Percentiles rank a stretch among this genome's conserved stretches.
These are phyloP conservation scores for Toxotes chatareus DNA, from an alignment of 2,113 vertebrate genomes.

Conservation along the genomic window DNA sequence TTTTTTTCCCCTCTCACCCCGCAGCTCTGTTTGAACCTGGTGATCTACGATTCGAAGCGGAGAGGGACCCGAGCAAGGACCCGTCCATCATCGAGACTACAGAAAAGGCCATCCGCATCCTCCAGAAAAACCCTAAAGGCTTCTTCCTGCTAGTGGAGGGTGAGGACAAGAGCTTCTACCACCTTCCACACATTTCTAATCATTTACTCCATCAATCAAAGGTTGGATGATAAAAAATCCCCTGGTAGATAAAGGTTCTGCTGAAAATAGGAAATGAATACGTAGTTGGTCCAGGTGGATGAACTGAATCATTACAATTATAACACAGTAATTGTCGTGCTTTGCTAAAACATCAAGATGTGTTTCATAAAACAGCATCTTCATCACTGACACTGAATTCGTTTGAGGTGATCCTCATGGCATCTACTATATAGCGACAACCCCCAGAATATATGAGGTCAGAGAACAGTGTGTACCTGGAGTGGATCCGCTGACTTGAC, in stretches of 20 bases:
- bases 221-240: slow-evolving; percentile 21
- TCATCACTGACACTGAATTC: not conserved
- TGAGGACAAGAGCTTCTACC: slow-evolving; percentile 51
- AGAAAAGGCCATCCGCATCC: slow-evolving; percentile 85
- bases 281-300: not conserved
- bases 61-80: slow-evolving; percentile 80
- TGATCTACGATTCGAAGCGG: slow-evolving; percentile 80
- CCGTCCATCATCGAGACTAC: slow-evolving; percentile 81
- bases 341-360: slow-evolving; percentile 6
- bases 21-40: slow-evolving; percentile 85
- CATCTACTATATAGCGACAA: not conserved
- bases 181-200: slow-evolving; percentile 7
- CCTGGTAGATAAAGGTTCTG: not conserved
- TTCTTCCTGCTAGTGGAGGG: slow-evolving; percentile 82
- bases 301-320: slow-evolving; percentile 15
- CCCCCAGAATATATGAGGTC: not conserved
- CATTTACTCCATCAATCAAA: slow-evolving; percentile 5
- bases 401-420: not conserved
- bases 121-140: slow-evolving; percentile 84
- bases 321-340: slow-evolving; percentile 1
- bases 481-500: slow-evolving; percentile 31
- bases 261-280: slow-evolving; percentile 35
- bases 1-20: not conserved
- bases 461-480: slow-evolving; percentile 29
- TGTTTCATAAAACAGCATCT: not conserved